Base-by-base conservation (phyloP, 2,797 vertebrate species). In the Gallinago solitaria region DNA sequence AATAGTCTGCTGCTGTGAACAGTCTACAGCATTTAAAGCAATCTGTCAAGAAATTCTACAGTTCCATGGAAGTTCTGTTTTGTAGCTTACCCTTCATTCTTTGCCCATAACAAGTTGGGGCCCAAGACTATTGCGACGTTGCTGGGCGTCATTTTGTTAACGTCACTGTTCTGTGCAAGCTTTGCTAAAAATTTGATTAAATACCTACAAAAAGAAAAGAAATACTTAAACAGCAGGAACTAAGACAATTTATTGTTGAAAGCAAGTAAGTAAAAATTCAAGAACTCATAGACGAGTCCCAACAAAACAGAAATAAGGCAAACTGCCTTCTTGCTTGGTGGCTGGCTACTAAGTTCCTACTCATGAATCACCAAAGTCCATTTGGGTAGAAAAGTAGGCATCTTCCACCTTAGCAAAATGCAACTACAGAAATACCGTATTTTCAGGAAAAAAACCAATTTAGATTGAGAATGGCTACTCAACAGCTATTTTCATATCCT, bases 91-190 rank as follows among this genome's bases (percentile, higher is more conserved):
- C 99, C 99, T 97, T 99, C 99, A 4, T 98, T 98, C 96, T 99
- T 99, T 57, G 99, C 98, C 99, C 99, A 99, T 16, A 99, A 87
- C 95, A 99, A 97, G 97, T 99, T 99, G 87, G 99, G 99, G 84
- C 99, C 99, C 90, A 99, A 95, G 30, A 99, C 99, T 17, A 99
- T 99, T 43, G 99, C 98, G 0, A 99, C 98, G 95, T 99, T 99
- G 97, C 98, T 99, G 15, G 99, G 98, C 5, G 99, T 99, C 99
- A 99, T 99, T 97, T 99, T 99, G 96, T 99, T 99, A 33, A 99
- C 47, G 0, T 99, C 99, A 0, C 99, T 99, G 95, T 99, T 99
- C 97, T 99, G 99, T 68, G 99, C 98, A 74, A 99, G 98, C 96
- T 98, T 99, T 43, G 99, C 98, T 67, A 99, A 97, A 95, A 99